Percentiles rank a stretch among this genome's conserved stretches.
Evolutionary conservation across 2,888 invertebrate genomes (phyloP).

Genomic region (Trachelus tabidus): DNA sequence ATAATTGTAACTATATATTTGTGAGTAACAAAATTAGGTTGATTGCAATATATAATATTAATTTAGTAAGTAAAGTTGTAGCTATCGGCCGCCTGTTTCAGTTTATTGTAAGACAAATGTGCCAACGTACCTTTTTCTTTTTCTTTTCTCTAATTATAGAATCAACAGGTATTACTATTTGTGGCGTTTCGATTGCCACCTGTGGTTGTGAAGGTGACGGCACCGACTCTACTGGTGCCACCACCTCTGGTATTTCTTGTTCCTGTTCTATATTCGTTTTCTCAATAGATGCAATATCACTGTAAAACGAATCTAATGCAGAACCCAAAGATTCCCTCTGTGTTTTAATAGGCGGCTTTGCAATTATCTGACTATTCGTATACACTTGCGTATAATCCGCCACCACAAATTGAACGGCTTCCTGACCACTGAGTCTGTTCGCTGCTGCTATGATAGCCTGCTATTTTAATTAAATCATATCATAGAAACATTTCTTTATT

Average conservation of each 20-base stretch:
- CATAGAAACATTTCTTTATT: conserved; percentile 7
- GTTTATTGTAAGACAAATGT: neutral
- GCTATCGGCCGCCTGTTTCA: neutral
- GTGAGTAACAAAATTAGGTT: neutral
- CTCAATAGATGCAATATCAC: conserved; percentile 71
- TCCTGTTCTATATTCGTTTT: conserved; percentile 43
- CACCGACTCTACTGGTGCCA: conserved; percentile 31
- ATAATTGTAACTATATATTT: neutral
- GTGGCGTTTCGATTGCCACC: conserved; percentile 24
- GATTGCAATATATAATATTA: neutral
- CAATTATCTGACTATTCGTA: conserved; percentile 59
- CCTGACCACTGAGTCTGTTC: conserved; percentile 53
- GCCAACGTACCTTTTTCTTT: conserved; percentile 59
- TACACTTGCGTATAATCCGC: conserved; percentile 57
- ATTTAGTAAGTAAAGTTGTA: neutral
- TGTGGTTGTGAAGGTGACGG: conserved; percentile 30
- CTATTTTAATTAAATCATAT: conserved; percentile 29
- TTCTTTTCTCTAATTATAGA: conserved; percentile 63
- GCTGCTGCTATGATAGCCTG: conserved; percentile 57
- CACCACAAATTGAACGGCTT: conserved; percentile 56
- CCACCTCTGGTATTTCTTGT: conserved; percentile 41
- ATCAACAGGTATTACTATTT: conserved; percentile 27
- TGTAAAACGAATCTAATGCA: conserved; percentile 72
- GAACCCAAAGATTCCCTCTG: conserved; percentile 62
- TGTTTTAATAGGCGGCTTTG: conserved; percentile 60